phyloP scores from a whole-genome alignment of 2,797 vertebrate genomes.

The Paedocypris micromegethes region DNA sequence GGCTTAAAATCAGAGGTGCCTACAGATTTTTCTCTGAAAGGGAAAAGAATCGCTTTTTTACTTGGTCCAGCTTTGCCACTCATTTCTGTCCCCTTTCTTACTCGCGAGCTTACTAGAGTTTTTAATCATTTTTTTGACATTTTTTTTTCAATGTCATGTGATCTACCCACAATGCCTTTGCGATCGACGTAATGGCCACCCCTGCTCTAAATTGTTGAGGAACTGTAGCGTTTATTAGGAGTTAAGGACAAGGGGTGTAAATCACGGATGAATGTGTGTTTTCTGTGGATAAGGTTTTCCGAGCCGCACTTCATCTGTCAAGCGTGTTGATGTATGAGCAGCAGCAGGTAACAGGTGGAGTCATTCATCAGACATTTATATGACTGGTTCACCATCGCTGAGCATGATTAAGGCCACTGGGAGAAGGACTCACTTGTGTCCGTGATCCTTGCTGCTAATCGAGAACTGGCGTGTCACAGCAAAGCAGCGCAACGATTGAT shows the following conservation, averaged over 20 bases:
- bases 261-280: constrained; percentile 47
- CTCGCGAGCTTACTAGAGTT: too few species aligned
- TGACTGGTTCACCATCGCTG: constrained; percentile 41
- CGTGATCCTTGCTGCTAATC: constrained; percentile 1
- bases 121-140: too few species aligned
- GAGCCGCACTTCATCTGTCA: constrained; percentile 56
- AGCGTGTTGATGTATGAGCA: constrained; percentile 49
- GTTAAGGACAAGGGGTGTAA: constrained; percentile 46
- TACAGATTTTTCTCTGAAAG: too few species aligned
- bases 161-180: too few species aligned
- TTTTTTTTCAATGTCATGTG: too few species aligned
- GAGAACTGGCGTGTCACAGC: not conserved
- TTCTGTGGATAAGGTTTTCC: constrained; percentile 52
- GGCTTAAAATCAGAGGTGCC: too few species aligned
- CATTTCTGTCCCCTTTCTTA: too few species aligned
- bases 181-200: too few species aligned
- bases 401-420: constrained; percentile 17
- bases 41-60: too few species aligned
- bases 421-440: constrained; percentile 3
- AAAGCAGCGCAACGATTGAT: not conserved
- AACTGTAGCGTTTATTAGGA: constrained; percentile 39
- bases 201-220: not conserved
- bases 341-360: constrained; percentile 37
- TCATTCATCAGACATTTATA: constrained; percentile 54
- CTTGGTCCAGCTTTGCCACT: too few species aligned